Conservation (phyloP, 2,113 vertebrate genomes). For the Ramphastos sulfuratus region DNA sequence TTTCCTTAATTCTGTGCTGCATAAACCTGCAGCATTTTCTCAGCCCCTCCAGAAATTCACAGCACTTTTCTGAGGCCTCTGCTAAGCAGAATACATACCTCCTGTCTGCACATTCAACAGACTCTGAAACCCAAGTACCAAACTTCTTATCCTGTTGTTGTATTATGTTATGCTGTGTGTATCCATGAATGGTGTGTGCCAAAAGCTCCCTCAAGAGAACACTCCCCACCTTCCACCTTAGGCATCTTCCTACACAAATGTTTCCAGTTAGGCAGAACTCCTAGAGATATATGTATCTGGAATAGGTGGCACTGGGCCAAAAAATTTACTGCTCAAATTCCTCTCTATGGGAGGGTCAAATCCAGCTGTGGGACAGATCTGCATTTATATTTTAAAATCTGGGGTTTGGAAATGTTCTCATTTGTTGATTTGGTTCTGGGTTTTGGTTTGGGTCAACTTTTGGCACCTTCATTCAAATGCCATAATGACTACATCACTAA, state of each 20-base stretch:
- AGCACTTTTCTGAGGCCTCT: background rate
- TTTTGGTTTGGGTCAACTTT: background rate
- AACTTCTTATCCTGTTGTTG: background rate
- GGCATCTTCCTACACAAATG: background rate
- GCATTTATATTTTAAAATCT: background rate
- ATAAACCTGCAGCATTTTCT: background rate
- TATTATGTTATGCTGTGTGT: rapidly evolving
- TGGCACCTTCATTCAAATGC: background rate
- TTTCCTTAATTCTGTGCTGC: background rate
- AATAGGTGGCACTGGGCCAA: background rate
- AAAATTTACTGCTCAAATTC: background rate
- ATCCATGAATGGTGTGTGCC: rapidly evolving
- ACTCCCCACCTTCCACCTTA: background rate
- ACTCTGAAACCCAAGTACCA: background rate
- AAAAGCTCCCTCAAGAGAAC: background rate
- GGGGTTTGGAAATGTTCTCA: background rate
- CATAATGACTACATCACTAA: background rate
- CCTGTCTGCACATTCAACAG: rapidly evolving
- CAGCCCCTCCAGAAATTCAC: background rate
- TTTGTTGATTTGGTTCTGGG: background rate
- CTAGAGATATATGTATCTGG: background rate
- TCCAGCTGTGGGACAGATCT: background rate
- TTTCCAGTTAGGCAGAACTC: background rate
- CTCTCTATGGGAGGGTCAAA: background rate
- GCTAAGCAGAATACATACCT: background rate